These are phyloP conservation scores for Agrochola lota DNA, from an alignment of 2,888 invertebrate species.

Conservation along the genomic window DNA sequence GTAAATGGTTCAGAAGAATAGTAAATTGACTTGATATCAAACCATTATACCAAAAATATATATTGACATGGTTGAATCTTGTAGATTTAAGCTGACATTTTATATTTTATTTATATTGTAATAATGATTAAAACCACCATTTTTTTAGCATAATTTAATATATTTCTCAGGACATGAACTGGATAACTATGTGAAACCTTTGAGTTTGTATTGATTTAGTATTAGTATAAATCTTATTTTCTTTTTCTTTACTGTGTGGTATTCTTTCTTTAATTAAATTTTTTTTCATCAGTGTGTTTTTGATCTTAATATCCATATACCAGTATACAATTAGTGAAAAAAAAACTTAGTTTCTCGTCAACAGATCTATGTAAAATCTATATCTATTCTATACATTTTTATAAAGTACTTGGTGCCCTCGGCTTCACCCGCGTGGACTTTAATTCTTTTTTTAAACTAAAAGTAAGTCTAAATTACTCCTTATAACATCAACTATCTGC, in stretches of 20 bases:
- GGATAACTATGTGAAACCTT: slow-evolving; percentile 56
- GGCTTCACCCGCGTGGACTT: no score
- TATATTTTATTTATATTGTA: slow-evolving; percentile 81
- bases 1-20: slow-evolving; percentile 34
- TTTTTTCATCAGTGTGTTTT: slow-evolving; percentile 17
- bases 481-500: no score
- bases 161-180: slow-evolving; percentile 69
- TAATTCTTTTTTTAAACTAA: no score
- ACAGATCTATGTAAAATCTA: neutral
- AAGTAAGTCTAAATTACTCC: no score
- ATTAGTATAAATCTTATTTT: slow-evolving; percentile 57
- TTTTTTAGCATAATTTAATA: slow-evolving; percentile 53
- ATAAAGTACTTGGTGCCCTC: no score
- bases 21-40: slow-evolving; percentile 52
- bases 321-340: no score
- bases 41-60: slow-evolving; percentile 61
- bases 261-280: slow-evolving; percentile 67
- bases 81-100: slow-evolving; percentile 71
- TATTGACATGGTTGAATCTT: slow-evolving; percentile 67
- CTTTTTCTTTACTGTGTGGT: slow-evolving; percentile 70
- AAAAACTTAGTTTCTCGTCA: neutral
- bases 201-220: slow-evolving; percentile 63
- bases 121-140: slow-evolving; percentile 56
- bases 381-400: neutral
- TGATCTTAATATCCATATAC: slow-evolving; percentile 1